Percentiles rank a stretch among this genome's conserved stretches.
Evolutionary conservation across 2,888 invertebrate genomes (phyloP).

Genomic region (Lepidocyrtoides sp.): DNA sequence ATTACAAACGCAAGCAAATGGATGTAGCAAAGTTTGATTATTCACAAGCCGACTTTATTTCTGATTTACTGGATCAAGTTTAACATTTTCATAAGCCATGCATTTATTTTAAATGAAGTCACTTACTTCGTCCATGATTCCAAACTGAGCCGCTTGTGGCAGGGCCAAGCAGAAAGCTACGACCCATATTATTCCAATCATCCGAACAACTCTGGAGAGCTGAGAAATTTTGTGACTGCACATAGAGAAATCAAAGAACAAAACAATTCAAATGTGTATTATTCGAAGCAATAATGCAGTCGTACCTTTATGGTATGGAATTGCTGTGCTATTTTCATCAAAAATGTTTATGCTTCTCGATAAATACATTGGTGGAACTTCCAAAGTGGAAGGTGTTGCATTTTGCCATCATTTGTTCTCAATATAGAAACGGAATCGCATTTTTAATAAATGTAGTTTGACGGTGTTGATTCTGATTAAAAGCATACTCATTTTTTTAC

Average conservation of each 20-base stretch:
- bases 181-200: slow-evolving; percentile 93
- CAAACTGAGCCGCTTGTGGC: slow-evolving; percentile 87
- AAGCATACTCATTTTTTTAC: no score
- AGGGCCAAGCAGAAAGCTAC: slow-evolving; percentile 91
- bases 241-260: slow-evolving; percentile 31
- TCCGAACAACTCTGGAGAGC: slow-evolving; percentile 93
- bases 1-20: neutral
- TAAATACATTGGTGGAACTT: neutral
- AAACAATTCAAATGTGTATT: neutral
- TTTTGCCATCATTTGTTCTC: no score
- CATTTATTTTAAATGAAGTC: no score
- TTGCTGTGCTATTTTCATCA: neutral
- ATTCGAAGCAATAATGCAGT: neutral
- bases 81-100: no score
- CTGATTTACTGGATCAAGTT: no score
- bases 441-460: no score
- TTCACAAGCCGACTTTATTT: no score
- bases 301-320: no score
- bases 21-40: neutral
- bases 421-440: no score
- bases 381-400: no score
- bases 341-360: neutral
- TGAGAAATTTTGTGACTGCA: slow-evolving; percentile 92
- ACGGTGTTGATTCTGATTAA: no score
- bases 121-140: slow-evolving; percentile 86